A percentile compares a stretch with the other conserved stretches of the same genome.
These are phyloP conservation scores for Todiramphus chloris DNA, from an alignment of 2,113 vertebrate species.

Conservation along the genomic window DNA sequence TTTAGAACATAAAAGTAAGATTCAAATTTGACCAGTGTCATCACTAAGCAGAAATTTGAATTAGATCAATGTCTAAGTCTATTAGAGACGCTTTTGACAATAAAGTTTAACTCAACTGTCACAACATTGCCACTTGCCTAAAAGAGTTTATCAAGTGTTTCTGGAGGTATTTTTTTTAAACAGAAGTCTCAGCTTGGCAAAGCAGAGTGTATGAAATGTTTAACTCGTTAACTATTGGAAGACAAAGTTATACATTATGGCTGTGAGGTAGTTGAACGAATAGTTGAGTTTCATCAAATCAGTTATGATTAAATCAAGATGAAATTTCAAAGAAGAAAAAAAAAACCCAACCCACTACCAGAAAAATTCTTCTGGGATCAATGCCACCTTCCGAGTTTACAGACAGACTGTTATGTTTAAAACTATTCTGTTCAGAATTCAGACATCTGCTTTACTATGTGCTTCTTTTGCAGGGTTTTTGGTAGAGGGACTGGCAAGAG, in stretches of 20 bases:
- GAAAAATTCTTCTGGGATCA: slow-evolving; percentile 30
- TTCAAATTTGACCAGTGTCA: neutral
- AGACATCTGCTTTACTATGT: slow-evolving; percentile 32
- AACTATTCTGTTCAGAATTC: slow-evolving; percentile 50
- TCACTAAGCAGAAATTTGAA: neutral
- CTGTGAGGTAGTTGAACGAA: neutral
- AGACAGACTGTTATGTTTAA: slow-evolving; percentile 35
- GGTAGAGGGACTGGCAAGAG: neutral
- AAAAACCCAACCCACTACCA: neutral
- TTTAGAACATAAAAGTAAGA: neutral
- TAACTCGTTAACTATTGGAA: neutral
- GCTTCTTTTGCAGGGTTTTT: slow-evolving; percentile 39
- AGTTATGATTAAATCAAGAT: neutral
- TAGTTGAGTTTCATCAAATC: neutral
- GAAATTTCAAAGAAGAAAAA: neutral
- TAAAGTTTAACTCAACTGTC: neutral
- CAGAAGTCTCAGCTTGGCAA: neutral
- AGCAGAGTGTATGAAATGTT: neutral
- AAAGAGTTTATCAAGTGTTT: neutral
- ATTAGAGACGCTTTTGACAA: neutral
- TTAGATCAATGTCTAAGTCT: neutral
- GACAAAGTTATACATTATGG: neutral
- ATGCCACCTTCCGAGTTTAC: slow-evolving; percentile 19
- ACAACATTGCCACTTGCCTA: neutral
- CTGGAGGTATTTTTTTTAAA: neutral